Evolutionary conservation across 2,113 vertebrate genomes (phyloP), one percentile per base, ranked within the genome.

Genomic region (Axis porcinus): DNA sequence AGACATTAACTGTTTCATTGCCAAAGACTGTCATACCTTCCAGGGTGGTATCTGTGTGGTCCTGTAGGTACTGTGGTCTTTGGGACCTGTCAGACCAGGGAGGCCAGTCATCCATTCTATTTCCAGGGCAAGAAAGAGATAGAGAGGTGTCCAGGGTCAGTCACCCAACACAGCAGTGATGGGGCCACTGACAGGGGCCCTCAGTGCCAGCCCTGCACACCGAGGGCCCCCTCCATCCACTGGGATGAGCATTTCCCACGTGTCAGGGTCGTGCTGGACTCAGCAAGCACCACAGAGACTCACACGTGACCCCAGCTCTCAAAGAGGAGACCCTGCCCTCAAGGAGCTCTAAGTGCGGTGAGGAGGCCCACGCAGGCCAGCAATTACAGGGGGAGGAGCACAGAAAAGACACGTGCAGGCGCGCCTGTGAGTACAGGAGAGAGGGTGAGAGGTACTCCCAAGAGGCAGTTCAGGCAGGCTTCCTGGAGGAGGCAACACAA

Each of bases 221-320:
- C 6, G 0, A 27, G 45, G 40, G 6, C 5, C 25, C 55, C 3
- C 40, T 89, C 55, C 25, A 16, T 15, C 17, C 43, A 36, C 11
- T 43, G 5, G 9, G 3, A 27, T 6, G 3, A 47, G 57, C 13
- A 40, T 30, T 17, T 28, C 36, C 25, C 40, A 8, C 10, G 40
- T 40, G 54, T 19, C 58, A 64, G 43, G 33, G 40, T 6, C 0
- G 0, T 3, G 17, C 23, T 27, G 64, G 64, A 43, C 3, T 1
- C 21, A 67, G 45, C 12, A 43, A 50, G 55, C 30, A 76, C 40
- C 27, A 30, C 52, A 43, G 40, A 28, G 60, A 79, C 60, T 82
- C 76, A 90, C 89, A 81, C 2, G 2, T 1, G 23, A 36, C 36
- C 67, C 27, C 13, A 14, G 54, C 33, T 79, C 74, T 92, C 76